phyloP scores from a whole-genome alignment of 1,140 invertebrate genomes.

The Conus betulinus region DNA sequence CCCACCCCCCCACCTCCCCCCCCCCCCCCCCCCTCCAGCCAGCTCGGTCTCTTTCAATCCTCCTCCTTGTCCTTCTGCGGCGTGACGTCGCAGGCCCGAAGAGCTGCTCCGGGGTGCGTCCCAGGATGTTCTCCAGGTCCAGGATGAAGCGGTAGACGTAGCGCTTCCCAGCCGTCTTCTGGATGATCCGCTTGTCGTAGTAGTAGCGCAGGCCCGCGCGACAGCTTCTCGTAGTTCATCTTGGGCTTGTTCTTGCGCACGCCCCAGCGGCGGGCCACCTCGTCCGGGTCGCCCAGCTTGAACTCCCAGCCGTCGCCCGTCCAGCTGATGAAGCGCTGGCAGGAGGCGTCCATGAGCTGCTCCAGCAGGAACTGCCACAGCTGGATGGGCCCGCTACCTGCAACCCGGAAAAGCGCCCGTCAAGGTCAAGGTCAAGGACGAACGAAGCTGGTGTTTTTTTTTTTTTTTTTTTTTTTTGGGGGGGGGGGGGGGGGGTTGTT shows the following conservation, averaged over 20 bases:
- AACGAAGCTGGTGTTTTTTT: too few species aligned
- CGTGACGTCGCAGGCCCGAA: slow-evolving; percentile 72
- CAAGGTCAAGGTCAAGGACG: too few species aligned
- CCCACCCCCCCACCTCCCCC: too few species aligned
- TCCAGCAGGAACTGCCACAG: slow-evolving; percentile 98
- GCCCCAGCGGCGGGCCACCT: slow-evolving; percentile 97
- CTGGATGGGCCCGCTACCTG: slow-evolving; percentile 76
- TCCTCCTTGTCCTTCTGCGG: slow-evolving; percentile 75
- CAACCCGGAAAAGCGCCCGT: too few species aligned
- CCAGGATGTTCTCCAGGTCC: slow-evolving; percentile 86
- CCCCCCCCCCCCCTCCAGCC: neutral
- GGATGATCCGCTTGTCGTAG: slow-evolving; percentile 99
- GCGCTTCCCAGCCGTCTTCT: slow-evolving; percentile 93
- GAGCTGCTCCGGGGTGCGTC: slow-evolving; percentile 74
- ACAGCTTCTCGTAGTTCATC: slow-evolving; percentile 99
- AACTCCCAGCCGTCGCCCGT: slow-evolving; percentile 99
- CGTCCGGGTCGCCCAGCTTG: slow-evolving; percentile 97
- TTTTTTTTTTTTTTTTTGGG: too few species aligned
- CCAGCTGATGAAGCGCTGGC: slow-evolving; percentile 98
- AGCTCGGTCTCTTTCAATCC: slow-evolving; percentile 57
- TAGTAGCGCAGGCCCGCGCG: slow-evolving; percentile 97
- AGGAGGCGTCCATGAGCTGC: slow-evolving; percentile 95
- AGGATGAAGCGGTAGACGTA: slow-evolving; percentile 99
- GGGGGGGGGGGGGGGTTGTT: too few species aligned
- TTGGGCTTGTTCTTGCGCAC: slow-evolving; percentile 99